These are phyloP conservation scores for Apostichopus leukothele DNA, from an alignment of 53 echinoderm and acorn worm genomes.

Conservation along the genomic window DNA sequence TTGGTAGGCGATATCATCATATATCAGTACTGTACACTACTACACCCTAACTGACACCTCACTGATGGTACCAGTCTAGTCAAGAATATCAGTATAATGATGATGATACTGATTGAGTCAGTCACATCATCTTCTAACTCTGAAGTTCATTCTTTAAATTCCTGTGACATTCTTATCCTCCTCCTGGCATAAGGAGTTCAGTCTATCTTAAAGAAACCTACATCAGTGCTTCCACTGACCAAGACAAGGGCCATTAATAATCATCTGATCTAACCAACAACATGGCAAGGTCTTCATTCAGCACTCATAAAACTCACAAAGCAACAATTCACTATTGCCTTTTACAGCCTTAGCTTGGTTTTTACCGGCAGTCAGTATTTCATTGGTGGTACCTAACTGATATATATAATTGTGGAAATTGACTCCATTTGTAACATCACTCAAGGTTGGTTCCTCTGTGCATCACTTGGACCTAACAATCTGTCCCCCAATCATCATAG, in stretches of 20 bases:
- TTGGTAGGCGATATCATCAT: background rate
- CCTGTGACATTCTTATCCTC: constrained; percentile 34
- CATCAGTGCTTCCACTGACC: background rate
- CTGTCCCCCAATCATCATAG: too few relatives aligned
- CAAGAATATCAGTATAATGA: background rate
- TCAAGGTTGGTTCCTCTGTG: too few relatives aligned
- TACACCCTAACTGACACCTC: background rate
- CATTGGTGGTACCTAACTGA: background rate
- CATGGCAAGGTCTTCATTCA: too few relatives aligned
- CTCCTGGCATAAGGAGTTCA: constrained; percentile 3
- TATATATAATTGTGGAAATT: too few relatives aligned
- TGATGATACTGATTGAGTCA: constrained; percentile 3
- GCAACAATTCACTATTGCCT: background rate
- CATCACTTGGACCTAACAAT: too few relatives aligned
- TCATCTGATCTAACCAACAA: too few relatives aligned
- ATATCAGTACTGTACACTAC: background rate
- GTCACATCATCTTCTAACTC: background rate
- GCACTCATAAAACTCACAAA: too few relatives aligned
- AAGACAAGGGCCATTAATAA: constrained; percentile 19
- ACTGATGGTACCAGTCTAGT: constrained; percentile 8
- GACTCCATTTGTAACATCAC: too few relatives aligned
- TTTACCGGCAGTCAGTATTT: background rate
- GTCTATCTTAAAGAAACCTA: constrained; percentile 24
- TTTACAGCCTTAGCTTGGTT: background rate
- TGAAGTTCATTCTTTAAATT: constrained; percentile 24